Evolutionary conservation across 2,888 invertebrate species (phyloP), one percentile per base, ranked within the genome.

Genomic region (Eilema griseolum): DNA sequence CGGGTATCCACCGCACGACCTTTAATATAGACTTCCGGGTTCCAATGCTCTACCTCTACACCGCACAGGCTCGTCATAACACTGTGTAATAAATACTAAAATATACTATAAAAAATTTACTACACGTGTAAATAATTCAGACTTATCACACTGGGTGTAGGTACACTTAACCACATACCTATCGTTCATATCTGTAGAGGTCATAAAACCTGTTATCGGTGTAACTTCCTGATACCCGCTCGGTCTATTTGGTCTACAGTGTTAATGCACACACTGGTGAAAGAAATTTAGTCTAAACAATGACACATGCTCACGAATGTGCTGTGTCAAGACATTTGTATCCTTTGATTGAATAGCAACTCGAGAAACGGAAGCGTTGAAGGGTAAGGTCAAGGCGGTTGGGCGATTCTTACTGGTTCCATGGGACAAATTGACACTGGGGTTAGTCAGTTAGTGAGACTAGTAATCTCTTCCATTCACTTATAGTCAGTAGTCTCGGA

Each of bases 251-350:
- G 23, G 61, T 68, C 66, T 72, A 69, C 69, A 52, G 23, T 57
- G n/a, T 24, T 59, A 75, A 64, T 71, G 59, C 69, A 31, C 56
- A 65, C 63, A 67, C 61, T 67, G 71, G 31, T 62, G 56, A 56
- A 37, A 46, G 63, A 62, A 31, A 33, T 56, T 41, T 14, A 86
- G 84, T 85, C 86, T 82, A 86, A 88, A 88, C 88, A 86, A 85
- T 82, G 79, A 83, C 78, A 77, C 71, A 83, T 74, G 61, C 68
- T 66, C 33, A 24, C 52, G 33, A 59, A 63, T 67, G 68, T 65
- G 56, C 56, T 65, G n/a, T 72, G 74, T 62, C 5, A 56, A 60
- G 28, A 68, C 62, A 61, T 69, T 28, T 52, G 24, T 41, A 16
- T 10, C 16, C 16, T 62, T 62, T 52, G 52, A 10, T n/a, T 52